Percentiles rank a stretch among this genome's conserved stretches.
Evolutionary conservation across 2,113 vertebrate genomes (phyloP).

Genomic region (Halcyon malimbica): DNA sequence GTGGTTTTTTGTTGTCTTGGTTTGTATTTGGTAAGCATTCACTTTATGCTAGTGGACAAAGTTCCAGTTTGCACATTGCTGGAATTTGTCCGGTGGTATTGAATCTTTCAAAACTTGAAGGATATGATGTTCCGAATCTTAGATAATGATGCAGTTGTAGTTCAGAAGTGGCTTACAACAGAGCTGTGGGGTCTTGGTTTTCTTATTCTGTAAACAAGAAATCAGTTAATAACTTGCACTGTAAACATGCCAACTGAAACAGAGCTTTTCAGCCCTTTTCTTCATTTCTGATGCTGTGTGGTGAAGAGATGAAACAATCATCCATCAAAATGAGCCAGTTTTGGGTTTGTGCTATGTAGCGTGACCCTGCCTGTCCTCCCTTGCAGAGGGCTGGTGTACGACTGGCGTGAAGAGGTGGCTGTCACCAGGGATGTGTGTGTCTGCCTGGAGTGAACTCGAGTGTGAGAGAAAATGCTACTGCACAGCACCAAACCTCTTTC

Average conservation of each 20-base stretch:
- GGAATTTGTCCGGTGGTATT: background rate
- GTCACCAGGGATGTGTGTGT: background rate
- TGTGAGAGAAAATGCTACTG: background rate
- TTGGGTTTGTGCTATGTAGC: background rate
- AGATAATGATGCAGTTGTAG: background rate
- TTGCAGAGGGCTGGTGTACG: background rate
- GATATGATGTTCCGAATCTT: background rate
- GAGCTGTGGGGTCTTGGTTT: background rate
- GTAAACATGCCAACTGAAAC: background rate
- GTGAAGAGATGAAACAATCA: background rate
- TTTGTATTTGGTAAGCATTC: conserved; percentile 66
- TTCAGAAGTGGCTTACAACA: background rate
- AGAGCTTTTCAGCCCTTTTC: background rate
- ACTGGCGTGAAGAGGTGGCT: background rate
- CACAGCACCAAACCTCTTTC: background rate
- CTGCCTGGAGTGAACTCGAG: background rate
- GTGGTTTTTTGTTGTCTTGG: background rate
- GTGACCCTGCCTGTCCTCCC: background rate
- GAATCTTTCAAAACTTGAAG: background rate
- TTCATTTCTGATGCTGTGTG: accelerated
- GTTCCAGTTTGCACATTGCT: background rate
- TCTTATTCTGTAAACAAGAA: background rate
- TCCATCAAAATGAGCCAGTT: background rate
- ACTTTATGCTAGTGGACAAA: accelerated
- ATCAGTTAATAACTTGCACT: background rate